Base-by-base conservation (phyloP, 2,113 vertebrate species). In the Vombatus ursinus region DNA sequence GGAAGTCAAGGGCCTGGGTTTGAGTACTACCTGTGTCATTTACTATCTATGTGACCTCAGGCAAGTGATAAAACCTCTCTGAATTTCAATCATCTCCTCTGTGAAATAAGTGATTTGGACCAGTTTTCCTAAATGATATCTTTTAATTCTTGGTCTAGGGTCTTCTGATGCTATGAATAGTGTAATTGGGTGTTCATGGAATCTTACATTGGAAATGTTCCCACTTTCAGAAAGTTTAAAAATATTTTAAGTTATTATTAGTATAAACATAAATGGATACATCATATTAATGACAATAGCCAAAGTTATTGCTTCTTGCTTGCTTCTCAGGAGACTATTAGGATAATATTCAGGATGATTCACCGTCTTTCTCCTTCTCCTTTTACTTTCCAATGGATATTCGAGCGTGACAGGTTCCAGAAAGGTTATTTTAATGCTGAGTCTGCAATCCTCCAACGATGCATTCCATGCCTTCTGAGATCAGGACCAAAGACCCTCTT, bases 361-460 rank as follows among this genome's bases (percentile, higher is more conserved):
- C 95, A 97, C 52, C 97, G 96, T 97, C 93, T 95, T 96, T 93
- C 54, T 9, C 49, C 93, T 97, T 50, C 94, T 95, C 97, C 91
- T 97, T 97, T 98, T 98, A 98, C 25, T 84, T 84, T 44, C 68
- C 5, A 84, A 8, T 84, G 68, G n/a, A 44, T 68, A 68, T 84
- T 84, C 68, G 44, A 84, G 68, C 8, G 16, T 84, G 19, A 8
- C 68, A 44, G n/a, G 68, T 44, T 84, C n/a, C 37, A 84, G 16
- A 96, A 97, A 96, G 31, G 52, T 94, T 91, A 97, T 90, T 54
- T 97, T 97, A 98, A 96, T 0, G 2, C 91, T 95, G 94, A 97
- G 95, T 96, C 91, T 97, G 96, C 95, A 94, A 91, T 94, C 97
- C 48, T 96, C 54, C 52, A 93, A 94, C 93, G 89, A 97, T 94